Base-by-base conservation (phyloP, 1,140 invertebrate genomes). In the Papilio helenus region DNA sequence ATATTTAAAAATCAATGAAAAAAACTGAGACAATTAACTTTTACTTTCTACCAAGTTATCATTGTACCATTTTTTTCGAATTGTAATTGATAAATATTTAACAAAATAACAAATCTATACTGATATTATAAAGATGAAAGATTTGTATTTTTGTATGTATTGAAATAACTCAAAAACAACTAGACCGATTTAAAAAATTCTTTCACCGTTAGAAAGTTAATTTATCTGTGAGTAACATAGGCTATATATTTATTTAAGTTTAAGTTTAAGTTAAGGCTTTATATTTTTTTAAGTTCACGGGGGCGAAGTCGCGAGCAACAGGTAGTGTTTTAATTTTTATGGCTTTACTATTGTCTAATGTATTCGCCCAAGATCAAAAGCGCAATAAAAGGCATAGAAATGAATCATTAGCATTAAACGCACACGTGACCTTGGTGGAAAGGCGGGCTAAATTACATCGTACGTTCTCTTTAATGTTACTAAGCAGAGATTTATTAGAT, bases 351-450 rank as follows among this genome's bases (percentile, higher is more conserved):
- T 7, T n/a, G 18, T 18, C 49, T 51, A 18, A 0, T 51, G 5
- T 51, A 51, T 18, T 3, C 16, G 16, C 18, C 12, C 51, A 55
- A 55, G n/a, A 55, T 55, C n/a, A 55, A 55, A 55, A 55, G 51
- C 51, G 51, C 18, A 55, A 55, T 55, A 55, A 55, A 55, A 55
- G 51, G n/a, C 51, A 20, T 55, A 55, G 51, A 20, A 55, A 55
- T 55, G 0, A 20, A 4, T 55, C 51, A n/a, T 55, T 55, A 55
- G 8, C n/a, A 18, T 20, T 55, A 55, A 55, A 55, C 18, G 18
- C 46, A 77, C 79, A 26, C 61, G 16, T 87, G 88, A 90, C 90
- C 89, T 91, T 92, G 85, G 76, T 80, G 80, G 83, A 87, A 90
- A 86, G 83, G 80, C 82, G 80, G 79, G 77, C 77, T 42, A 73